These are phyloP conservation scores for Ammodytes dubius DNA, from an alignment of 2,113 vertebrate species.

Conservation along the genomic window DNA sequence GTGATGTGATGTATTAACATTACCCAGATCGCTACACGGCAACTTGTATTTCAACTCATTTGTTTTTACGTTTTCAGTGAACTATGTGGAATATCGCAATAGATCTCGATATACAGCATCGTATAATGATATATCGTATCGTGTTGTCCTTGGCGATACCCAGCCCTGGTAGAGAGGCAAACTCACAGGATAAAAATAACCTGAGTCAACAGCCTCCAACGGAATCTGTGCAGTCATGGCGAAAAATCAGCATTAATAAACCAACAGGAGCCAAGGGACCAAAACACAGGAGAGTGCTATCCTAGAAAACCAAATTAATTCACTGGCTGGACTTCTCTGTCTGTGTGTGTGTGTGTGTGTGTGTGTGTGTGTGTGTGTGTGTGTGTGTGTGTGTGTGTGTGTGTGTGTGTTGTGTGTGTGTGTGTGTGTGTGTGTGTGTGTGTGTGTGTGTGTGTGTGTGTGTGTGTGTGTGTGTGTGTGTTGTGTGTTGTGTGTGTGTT, in stretches of 20 bases:
- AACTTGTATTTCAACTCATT: too few relatives aligned
- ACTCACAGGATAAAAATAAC: conserved; percentile 57
- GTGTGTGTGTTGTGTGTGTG: conserved; percentile 13
- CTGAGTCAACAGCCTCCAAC: conserved; percentile 56
- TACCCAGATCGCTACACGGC: too few relatives aligned
- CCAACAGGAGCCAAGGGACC: conserved; percentile 24
- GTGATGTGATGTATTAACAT: too few relatives aligned
- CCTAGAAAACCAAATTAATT: conserved; percentile 10
- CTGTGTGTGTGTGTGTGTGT: conserved; percentile 5
- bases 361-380: conserved; percentile 12
- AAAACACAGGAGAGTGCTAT: conserved; percentile 1
- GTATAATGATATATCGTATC: too few relatives aligned
- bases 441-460: conserved; percentile 20
- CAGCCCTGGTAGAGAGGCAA: neutral
- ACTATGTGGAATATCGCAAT: too few relatives aligned
- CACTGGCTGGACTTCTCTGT: neutral
- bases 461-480: conserved; percentile 1
- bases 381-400: conserved; percentile 17
- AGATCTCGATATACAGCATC: too few relatives aligned
- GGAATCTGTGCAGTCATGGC: conserved; percentile 51
- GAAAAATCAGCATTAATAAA: conserved; percentile 53
- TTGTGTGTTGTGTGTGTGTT: conserved; percentile 20
- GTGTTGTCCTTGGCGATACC: too few relatives aligned
- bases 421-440: neutral
- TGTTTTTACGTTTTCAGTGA: too few relatives aligned